Conservation (phyloP, 1,140 invertebrate genomes). For the Lepidurus arcticus region DNA sequence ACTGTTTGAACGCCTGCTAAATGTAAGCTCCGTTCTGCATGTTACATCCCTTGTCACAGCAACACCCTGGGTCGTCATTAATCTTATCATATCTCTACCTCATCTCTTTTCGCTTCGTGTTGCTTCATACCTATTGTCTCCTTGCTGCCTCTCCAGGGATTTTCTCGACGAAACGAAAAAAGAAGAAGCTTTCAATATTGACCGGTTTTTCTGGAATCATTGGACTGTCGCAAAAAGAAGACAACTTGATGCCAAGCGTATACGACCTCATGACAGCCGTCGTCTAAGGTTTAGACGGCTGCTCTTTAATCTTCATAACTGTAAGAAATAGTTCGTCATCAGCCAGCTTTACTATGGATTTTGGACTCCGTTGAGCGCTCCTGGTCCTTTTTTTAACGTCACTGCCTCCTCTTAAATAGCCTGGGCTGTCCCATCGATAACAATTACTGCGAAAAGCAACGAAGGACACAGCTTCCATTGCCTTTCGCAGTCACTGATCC, state of each 20-base stretch:
- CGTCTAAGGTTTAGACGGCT: too few relatives aligned
- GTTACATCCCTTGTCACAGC: neutral
- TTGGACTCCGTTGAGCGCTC: neutral
- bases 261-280: too few relatives aligned
- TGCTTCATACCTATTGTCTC: neutral
- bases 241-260: too few relatives aligned
- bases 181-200: neutral
- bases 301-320: too few relatives aligned
- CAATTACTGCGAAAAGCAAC: slow-evolving; percentile 18
- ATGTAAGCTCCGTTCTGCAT: neutral
- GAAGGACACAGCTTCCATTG: slow-evolving; percentile 9
- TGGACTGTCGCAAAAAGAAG: too few relatives aligned
- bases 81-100: neutral
- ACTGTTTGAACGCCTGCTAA: neutral
- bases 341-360: too few relatives aligned
- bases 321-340: too few relatives aligned
- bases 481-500: neutral
- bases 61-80: slow-evolving; percentile 6
- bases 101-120: neutral
- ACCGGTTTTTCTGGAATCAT: neutral
- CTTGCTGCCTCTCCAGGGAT: neutral
- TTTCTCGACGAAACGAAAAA: neutral
- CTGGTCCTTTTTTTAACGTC: neutral
- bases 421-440: neutral
- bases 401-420: neutral